Percentiles rank a stretch among this genome's conserved stretches.
Conservation (phyloP, 2,888 invertebrate species). For the Sceliomorpha sp. region DNA sequence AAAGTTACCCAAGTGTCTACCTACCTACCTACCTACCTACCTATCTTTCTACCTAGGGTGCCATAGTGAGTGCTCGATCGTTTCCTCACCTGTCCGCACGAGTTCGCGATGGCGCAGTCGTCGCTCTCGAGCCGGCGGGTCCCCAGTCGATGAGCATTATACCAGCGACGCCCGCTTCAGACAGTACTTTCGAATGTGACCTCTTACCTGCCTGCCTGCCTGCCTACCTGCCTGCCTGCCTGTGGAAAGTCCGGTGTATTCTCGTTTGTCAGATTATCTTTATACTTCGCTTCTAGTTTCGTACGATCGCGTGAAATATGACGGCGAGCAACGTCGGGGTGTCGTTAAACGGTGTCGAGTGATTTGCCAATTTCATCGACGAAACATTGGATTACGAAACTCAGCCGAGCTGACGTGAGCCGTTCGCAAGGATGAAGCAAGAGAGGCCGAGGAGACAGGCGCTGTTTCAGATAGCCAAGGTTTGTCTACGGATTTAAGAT, state of each 20-base stretch:
- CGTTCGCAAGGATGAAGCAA: constrained; percentile 69
- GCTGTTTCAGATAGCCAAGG: constrained; percentile 89
- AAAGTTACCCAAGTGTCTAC: no score
- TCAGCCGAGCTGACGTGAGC: background rate
- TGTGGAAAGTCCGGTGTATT: no score
- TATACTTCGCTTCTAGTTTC: background rate
- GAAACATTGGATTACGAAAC: constrained; percentile 30
- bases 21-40: no score
- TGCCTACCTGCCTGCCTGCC: background rate
- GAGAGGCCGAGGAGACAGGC: constrained; percentile 80
- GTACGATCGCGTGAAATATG: constrained; percentile 4
- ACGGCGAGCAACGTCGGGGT: constrained; percentile 10
- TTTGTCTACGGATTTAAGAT: constrained; percentile 76
- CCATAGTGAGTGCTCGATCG: constrained; percentile 17
- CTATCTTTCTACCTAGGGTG: constrained; percentile 16
- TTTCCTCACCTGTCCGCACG: constrained; percentile 68
- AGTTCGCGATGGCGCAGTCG: constrained; percentile 68
- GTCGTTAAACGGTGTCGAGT: constrained; percentile 36
- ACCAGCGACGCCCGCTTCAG: constrained; percentile 75
- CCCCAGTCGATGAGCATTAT: constrained; percentile 74
- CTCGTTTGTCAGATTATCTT: background rate
- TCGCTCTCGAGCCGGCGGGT: constrained; percentile 68
- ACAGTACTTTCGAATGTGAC: constrained; percentile 62
- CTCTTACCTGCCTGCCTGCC: constrained; percentile 21
- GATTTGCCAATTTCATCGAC: constrained; percentile 7